Percentiles rank a stretch among this genome's conserved stretches.
These are phyloP conservation scores for Gobius niger DNA, from an alignment of 2,113 vertebrate genomes.

Conservation along the genomic window DNA sequence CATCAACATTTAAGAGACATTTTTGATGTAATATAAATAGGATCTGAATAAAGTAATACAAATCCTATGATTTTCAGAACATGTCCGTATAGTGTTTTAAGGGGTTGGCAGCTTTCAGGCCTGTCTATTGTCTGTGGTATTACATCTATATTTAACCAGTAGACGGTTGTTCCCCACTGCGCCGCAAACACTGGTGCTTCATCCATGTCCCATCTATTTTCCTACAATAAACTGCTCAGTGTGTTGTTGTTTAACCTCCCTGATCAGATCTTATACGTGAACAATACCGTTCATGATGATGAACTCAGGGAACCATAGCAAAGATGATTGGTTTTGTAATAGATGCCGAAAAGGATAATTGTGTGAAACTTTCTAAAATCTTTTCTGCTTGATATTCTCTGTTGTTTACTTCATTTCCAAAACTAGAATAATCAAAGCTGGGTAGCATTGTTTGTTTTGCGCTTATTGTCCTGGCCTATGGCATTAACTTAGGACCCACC, in stretches of 20 bases:
- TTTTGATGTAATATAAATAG: too few relatives aligned
- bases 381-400: constrained; percentile 31
- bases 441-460: too few relatives aligned
- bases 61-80: too few relatives aligned
- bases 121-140: too few relatives aligned
- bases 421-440: too few relatives aligned
- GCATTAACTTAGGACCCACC: too few relatives aligned
- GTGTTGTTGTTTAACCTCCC: constrained; percentile 69
- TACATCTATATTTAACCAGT: constrained; percentile 46
- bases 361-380: constrained; percentile 37
- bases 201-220: constrained; percentile 49
- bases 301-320: constrained; percentile 63
- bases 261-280: constrained; percentile 68
- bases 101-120: too few relatives aligned
- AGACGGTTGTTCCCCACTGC: constrained; percentile 64
- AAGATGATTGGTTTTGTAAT: constrained; percentile 69
- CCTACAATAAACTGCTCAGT: constrained; percentile 47
- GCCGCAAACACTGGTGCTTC: constrained; percentile 19
- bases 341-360: constrained; percentile 54
- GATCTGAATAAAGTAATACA: too few relatives aligned
- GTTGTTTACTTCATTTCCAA: constrained; percentile 32
- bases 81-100: too few relatives aligned
- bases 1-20: too few relatives aligned
- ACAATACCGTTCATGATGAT: constrained; percentile 63
- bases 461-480: too few relatives aligned